phyloP scores from a whole-genome alignment of 2,797 vertebrate species.

The Pangasius mekongensis region DNA sequence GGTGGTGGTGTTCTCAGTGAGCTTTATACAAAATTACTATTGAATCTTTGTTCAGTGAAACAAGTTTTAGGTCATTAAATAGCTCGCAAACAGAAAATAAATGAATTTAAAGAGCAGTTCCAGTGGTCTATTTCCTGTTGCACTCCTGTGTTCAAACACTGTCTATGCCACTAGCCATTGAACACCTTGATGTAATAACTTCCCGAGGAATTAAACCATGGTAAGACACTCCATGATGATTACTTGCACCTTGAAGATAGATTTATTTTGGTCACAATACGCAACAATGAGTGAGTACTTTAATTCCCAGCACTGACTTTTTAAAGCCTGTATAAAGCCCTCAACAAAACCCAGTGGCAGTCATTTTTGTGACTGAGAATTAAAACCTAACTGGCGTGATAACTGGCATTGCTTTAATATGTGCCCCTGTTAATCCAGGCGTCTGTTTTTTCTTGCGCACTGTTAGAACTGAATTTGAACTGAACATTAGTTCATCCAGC shows the following conservation, averaged over 20 bases:
- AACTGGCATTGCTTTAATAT: not conserved
- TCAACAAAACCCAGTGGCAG: too few species aligned
- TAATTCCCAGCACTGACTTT: not conserved
- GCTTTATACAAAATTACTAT: not conserved
- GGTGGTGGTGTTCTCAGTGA: not conserved
- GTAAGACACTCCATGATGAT: not conserved
- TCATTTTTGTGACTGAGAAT: not conserved
- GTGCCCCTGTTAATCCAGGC: not conserved
- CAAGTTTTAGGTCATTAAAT: not conserved
- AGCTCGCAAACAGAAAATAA: not conserved
- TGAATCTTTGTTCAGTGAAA: not conserved
- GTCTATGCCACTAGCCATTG: not conserved
- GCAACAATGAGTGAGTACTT: not conserved
- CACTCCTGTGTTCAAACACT: not conserved
- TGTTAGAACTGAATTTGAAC: too few species aligned
- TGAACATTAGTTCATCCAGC: not conserved
- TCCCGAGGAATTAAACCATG: not conserved
- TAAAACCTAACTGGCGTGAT: not conserved
- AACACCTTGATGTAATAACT: not conserved
- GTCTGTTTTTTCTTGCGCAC: not conserved
- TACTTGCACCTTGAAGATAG: not conserved
- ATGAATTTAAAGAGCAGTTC: conserved; percentile 13
- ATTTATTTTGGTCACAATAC: not conserved
- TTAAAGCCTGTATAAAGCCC: not conserved
- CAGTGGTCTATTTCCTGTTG: not conserved